A percentile compares a stretch with the other conserved stretches of the same genome.
phyloP scores from a whole-genome alignment of 2,113 vertebrate species.

The Burhinus bistriatus region DNA sequence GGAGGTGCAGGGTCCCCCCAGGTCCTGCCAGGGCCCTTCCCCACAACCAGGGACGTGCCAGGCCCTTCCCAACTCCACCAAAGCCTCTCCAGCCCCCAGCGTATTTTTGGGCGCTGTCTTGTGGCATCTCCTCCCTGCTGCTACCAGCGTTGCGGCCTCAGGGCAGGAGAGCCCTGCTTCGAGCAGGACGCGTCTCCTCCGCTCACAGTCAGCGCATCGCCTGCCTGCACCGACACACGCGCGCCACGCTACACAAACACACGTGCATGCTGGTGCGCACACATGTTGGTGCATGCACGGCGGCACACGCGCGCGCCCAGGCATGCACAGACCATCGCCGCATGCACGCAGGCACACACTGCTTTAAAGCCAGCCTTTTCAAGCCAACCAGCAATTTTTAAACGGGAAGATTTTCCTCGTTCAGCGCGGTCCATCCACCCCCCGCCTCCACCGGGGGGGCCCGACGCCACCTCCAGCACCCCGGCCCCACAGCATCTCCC shows the following conservation, averaged over 20 bases:
- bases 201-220: rapidly evolving
- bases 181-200: not conserved
- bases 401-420: too few relatives aligned
- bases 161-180: not conserved
- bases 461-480: not conserved
- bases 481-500: not conserved
- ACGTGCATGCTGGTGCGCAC: too few relatives aligned
- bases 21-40: not conserved
- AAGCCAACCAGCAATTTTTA: too few relatives aligned
- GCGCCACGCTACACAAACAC: rapidly evolving
- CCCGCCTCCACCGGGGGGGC: not conserved
- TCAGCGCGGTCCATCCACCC: too few relatives aligned
- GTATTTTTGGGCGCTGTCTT: not conserved
- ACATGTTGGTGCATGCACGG: too few relatives aligned
- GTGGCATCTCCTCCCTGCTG: not conserved
- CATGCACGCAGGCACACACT: too few relatives aligned
- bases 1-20: not conserved
- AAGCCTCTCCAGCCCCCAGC: rapidly evolving
- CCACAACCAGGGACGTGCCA: not conserved
- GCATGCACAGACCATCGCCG: too few relatives aligned
- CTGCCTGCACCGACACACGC: rapidly evolving
- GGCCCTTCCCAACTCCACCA: too few relatives aligned
- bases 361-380: too few relatives aligned
- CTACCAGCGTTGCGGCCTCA: not conserved
- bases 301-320: too few relatives aligned